Evolutionary conservation across 2,888 invertebrate species (phyloP), one percentile per base, ranked within the genome.

Genomic region (Amblyjoppa proteus): DNA sequence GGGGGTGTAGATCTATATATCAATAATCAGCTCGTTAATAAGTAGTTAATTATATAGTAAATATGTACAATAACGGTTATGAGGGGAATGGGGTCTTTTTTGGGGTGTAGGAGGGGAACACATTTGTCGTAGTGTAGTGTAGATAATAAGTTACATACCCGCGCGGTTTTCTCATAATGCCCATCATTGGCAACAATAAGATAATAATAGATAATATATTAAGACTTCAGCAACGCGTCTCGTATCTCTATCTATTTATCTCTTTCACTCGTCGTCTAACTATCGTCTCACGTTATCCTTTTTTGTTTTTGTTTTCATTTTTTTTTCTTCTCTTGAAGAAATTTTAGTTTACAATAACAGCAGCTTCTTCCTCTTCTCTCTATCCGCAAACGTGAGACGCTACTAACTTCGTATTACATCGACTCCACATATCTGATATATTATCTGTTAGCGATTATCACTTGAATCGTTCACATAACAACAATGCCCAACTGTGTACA

Each of bases 401-500:
- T 84, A 86, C 81, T 87, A 86, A 85, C 76, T 82, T 81, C 79
- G 82, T 87, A 85, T 84, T 80, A 81, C 85, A 86, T 82, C 86
- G 77, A 82, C 80, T 82, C 81, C 84, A 81, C 88, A 87, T 90
- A 90, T 88, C 88, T 88, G 91, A 90, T 91, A 92, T 91, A 91
- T 90, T 86, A 92, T 91, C 90, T 92, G 88, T 90, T 90, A 91
- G 89, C 89, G 89, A 90, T 92, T 90, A 93, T 91, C 91, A 93
- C 91, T 90, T 90, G 90, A 90, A 90, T 89, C 90, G 80, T 74
- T 86, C 85, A 83, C 85, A 91, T 93, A 93, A 93, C 92, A 93
- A 93, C 93, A 94, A 94, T 94, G 94, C 94, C 94, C 94, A 93
- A 92, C 92, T 92, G 93, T 93, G 90, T 93, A 92, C 90, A 92